Percentiles rank a stretch among this genome's conserved stretches.
Conservation (phyloP, 1,140 invertebrate genomes). For the Sweltsa coloradensis region DNA sequence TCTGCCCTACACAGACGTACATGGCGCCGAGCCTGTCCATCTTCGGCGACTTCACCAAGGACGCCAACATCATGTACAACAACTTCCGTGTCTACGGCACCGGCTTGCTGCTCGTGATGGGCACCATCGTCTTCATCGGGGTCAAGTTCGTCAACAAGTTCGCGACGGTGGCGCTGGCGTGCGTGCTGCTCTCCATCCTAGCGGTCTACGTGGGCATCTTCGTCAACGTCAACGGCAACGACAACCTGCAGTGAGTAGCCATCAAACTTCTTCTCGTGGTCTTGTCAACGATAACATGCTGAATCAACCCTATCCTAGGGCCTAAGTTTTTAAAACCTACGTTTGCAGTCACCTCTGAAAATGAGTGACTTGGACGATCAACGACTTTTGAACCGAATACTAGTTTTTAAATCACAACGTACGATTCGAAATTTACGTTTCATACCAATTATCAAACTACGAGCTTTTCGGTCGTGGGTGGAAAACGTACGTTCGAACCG, state of each 20-base stretch:
- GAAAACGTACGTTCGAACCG: too few relatives aligned
- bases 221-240: constrained; percentile 82
- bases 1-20: constrained; percentile 94
- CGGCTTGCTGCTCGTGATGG: constrained; percentile 75
- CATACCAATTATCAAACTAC: too few relatives aligned
- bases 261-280: too few relatives aligned
- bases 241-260: constrained; percentile 67
- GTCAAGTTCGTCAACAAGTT: constrained; percentile 99
- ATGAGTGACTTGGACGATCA: too few relatives aligned
- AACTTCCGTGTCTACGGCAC: constrained; percentile 97
- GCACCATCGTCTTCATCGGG: constrained; percentile 89
- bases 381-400: too few relatives aligned
- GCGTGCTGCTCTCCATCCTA: constrained; percentile 93
- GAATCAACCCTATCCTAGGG: too few relatives aligned
- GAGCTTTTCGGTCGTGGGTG: too few relatives aligned
- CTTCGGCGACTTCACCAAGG: constrained; percentile 86
- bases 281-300: too few relatives aligned
- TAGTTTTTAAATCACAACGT: neutral
- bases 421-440: too few relatives aligned
- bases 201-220: constrained; percentile 95
- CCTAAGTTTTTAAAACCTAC: too few relatives aligned
- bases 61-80: constrained; percentile 85
- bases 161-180: constrained; percentile 87
- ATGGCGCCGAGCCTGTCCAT: constrained; percentile 88
- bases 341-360: too few relatives aligned